These are phyloP conservation scores for Opisthocomus hoazin DNA, from an alignment of 2,113 vertebrate genomes.

Conservation along the genomic window DNA sequence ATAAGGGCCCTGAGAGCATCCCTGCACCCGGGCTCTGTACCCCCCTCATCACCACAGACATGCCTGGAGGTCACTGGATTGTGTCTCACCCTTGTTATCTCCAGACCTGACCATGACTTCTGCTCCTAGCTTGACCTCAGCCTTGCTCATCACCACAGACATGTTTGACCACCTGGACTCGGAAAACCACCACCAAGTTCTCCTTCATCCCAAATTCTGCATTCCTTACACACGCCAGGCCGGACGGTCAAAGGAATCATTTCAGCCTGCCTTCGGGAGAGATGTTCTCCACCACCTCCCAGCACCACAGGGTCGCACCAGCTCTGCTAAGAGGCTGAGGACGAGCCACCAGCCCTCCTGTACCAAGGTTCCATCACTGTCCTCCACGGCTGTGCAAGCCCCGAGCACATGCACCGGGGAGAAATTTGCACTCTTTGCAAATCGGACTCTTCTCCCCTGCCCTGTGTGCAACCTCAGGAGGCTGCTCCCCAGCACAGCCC, in stretches of 20 bases:
- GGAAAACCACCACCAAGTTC: background rate
- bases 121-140: background rate
- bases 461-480: fast-evolving
- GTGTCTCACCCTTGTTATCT: background rate
- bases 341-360: background rate
- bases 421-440: background rate
- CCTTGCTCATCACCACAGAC: background rate
- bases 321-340: background rate
- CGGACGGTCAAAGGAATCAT: background rate
- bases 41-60: background rate
- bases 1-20: background rate
- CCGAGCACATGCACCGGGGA: background rate
- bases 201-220: background rate
- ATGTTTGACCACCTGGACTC: fast-evolving
- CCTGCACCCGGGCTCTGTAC: fast-evolving
- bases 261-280: background rate
- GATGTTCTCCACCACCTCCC: background rate
- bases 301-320: background rate
- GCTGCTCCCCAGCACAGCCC: background rate
- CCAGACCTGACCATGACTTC: background rate
- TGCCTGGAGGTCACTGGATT: background rate
- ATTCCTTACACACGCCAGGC: background rate
- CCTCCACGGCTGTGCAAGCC: fast-evolving
- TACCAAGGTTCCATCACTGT: fast-evolving
- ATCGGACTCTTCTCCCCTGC: too few relatives aligned